Evolutionary conservation across 2,113 vertebrate species (phyloP).

Genomic region (Anarhynchus alexandrinus): DNA sequence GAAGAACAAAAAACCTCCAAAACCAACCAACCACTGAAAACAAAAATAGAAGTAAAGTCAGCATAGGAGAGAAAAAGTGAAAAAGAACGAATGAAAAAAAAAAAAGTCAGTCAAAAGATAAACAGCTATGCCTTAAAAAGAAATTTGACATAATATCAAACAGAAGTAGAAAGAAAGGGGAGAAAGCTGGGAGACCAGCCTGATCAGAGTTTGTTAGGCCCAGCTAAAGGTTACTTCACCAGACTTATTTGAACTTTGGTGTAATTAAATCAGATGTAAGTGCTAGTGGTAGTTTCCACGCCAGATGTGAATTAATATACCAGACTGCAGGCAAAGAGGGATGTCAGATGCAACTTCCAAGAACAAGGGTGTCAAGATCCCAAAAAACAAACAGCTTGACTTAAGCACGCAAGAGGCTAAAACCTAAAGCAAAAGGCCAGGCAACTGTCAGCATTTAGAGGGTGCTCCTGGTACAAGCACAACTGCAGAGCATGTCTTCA

Average conservation of each 20-base stretch:
- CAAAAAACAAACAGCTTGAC: background rate
- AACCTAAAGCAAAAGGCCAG: background rate
- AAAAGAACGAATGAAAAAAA: background rate
- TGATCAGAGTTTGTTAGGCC: background rate
- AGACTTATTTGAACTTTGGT: background rate
- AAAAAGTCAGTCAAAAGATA: background rate
- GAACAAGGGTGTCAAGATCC: background rate
- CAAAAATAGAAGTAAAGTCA: background rate
- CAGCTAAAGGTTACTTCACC: background rate
- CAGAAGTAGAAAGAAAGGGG: background rate
- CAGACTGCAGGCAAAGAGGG: conserved; percentile 8
- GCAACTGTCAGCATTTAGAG: background rate
- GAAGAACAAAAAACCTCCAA: background rate
- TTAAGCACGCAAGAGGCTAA: background rate
- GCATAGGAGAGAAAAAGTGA: background rate
- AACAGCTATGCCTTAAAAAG: background rate
- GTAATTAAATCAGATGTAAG: background rate
- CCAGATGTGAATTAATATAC: background rate
- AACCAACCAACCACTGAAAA: background rate
- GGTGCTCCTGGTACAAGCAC: background rate
- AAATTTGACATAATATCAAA: background rate
- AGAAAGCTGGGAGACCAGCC: background rate
- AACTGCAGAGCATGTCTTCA: background rate
- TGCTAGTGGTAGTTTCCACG: background rate
- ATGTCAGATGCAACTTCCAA: background rate